Base-by-base conservation (phyloP, 2,888 invertebrate species). In the Anorthoa munda region DNA sequence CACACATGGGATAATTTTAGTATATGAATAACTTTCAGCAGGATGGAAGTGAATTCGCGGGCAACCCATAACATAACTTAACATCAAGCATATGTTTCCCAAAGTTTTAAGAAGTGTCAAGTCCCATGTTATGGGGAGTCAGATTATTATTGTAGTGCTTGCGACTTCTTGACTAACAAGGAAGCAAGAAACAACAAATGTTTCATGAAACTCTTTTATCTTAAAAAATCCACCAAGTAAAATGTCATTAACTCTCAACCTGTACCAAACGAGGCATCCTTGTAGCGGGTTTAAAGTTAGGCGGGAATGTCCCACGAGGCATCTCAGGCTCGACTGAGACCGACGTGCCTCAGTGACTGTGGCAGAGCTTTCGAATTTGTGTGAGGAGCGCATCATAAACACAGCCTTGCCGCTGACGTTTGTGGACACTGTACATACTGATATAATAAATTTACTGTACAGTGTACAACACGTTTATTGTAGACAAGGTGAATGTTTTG, bases 321-420 rank as follows among this genome's bases (percentile, higher is more conserved):
- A 83, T 68, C 65, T 21, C 56, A 66, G 51, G 23, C 73, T 63
- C 59, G 66, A 59, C 72, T 75, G 74, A 60, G 77, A 68, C 66
- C 72, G 69, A 75, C 78, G 83, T 81, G 81, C 85, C 69, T 69
- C 74, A 76, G 26, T 48, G 66, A 75, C 55, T 72, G 59, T 64
- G 60, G 72, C 78, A 75, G 59, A 81, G 85, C 81, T 83, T 85
- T 75, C 64, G 46, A 77, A 76, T 83, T 85, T 76, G 69, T 71
- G 68, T 77, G 50, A 70, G 68, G 71, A 72, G 75, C 66, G 72
- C 76, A 65, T 75, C 69, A 76, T 79, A 84, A 84, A 84, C 77
- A 84, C 61, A 66, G 63, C 60, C 55, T n/a, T 12, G 4, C 48
- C 31, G 48, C 63, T 69, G 80, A 69, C 75, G 59, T 73, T 82